phyloP scores from a whole-genome alignment of 2,888 invertebrate species.

The Yponomeuta malinellus region DNA sequence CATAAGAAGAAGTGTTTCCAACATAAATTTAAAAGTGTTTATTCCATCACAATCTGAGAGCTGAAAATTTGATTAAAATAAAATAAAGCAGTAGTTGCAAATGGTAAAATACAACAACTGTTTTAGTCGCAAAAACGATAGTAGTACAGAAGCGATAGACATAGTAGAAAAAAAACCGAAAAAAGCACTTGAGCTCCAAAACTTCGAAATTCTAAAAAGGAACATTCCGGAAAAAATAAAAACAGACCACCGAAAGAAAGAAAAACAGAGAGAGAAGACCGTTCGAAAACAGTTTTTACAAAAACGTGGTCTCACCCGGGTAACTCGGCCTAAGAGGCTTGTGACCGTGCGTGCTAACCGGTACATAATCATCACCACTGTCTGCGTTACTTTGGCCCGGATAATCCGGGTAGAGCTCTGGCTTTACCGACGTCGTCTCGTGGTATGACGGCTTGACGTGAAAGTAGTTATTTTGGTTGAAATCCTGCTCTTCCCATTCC shows the following conservation, averaged over 20 bases:
- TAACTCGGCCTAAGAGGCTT: constrained; percentile 58
- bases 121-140: no score
- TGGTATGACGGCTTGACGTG: constrained; percentile 69
- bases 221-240: neutral
- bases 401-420: constrained; percentile 44
- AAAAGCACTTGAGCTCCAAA: constrained; percentile 31
- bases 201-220: constrained; percentile 14
- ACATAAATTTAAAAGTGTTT: no score
- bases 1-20: no score
- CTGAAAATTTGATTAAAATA: no score
- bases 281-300: constrained; percentile 12
- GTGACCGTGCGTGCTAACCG: constrained; percentile 48
- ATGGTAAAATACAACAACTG: no score
- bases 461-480: constrained; percentile 50
- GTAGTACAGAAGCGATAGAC: neutral
- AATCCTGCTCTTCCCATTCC: constrained; percentile 35
- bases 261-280: neutral
- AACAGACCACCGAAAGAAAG: neutral
- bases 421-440: constrained; percentile 51
- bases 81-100: no score
- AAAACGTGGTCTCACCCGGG: constrained; percentile 53
- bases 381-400: constrained; percentile 32
- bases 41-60: no score
- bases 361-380: constrained; percentile 68
- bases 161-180: constrained; percentile 10